Percentiles rank a stretch among this genome's conserved stretches.
Conservation (phyloP, 2,888 invertebrate genomes). For the Spodoptera exigua region DNA sequence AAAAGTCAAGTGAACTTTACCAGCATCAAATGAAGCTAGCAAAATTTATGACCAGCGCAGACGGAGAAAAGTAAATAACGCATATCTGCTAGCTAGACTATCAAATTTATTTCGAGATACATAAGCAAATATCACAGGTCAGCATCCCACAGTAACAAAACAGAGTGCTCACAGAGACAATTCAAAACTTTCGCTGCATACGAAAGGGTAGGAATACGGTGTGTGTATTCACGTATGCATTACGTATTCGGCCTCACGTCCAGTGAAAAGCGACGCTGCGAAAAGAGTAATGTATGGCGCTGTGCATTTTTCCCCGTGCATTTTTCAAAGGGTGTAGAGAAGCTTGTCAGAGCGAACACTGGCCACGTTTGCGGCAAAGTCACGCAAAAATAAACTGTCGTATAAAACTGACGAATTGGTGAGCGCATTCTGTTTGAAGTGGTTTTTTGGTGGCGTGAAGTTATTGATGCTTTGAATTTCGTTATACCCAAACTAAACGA, state of each 20-base stretch:
- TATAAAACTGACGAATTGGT: conserved; percentile 48
- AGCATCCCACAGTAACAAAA: conserved; percentile 24
- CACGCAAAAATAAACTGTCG: conserved; percentile 55
- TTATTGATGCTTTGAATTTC: conserved; percentile 14
- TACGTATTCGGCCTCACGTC: conserved; percentile 61
- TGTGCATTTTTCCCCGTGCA: conserved; percentile 70
- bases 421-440: conserved; percentile 13
- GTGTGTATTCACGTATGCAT: conserved; percentile 55
- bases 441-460: conserved; percentile 16
- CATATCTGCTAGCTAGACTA: conserved; percentile 28
- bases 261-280: conserved; percentile 60
- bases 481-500: no score
- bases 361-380: conserved; percentile 61
- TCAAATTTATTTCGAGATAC: conserved; percentile 41
- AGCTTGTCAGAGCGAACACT: conserved; percentile 60
- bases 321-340: conserved; percentile 66
- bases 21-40: conserved; percentile 23
- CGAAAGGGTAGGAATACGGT: conserved; percentile 40
- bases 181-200: conserved; percentile 52
- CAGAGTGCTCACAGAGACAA: conserved; percentile 38
- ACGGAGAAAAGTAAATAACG: conserved; percentile 35
- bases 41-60: conserved; percentile 27
- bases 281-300: conserved; percentile 68
- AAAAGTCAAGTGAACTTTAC: conserved; percentile 14
- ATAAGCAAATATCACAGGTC: conserved; percentile 43